A percentile compares a stretch with the other conserved stretches of the same genome.
These are phyloP conservation scores for Magallana nippona DNA, from an alignment of 2,888 invertebrate species.

Conservation along the genomic window DNA sequence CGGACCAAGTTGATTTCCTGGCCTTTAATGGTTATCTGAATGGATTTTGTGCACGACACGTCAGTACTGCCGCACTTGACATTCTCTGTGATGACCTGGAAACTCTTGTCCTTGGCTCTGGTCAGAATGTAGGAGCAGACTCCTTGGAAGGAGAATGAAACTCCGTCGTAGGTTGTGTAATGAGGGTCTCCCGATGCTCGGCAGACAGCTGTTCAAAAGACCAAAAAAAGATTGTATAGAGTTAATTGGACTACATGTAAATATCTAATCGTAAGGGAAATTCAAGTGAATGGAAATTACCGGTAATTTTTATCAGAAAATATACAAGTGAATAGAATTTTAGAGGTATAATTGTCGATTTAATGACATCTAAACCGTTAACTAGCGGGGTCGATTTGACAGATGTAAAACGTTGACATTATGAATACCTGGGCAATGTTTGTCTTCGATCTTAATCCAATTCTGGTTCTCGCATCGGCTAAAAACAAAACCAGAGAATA, in stretches of 20 bases:
- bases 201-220: conserved; percentile 81
- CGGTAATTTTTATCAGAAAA: not conserved
- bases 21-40: conserved; percentile 52
- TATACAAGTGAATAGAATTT: not conserved
- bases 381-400: no score
- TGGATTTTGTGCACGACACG: conserved; percentile 89
- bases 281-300: not conserved
- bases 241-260: no score
- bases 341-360: no score
- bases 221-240: no score
- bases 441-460: conserved; percentile 56
- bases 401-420: no score
- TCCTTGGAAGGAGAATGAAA: conserved; percentile 91
- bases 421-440: conserved; percentile 57
- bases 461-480: conserved; percentile 57
- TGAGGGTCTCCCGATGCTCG: conserved; percentile 94
- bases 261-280: not conserved
- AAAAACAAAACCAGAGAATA: conserved; percentile 30
- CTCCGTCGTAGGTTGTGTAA: conserved; percentile 91
- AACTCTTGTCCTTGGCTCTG: conserved; percentile 46
- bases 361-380: no score
- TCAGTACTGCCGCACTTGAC: conserved; percentile 91
- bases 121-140: conserved; percentile 89
- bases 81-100: conserved; percentile 89
- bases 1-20: conserved; percentile 54